Evolutionary conservation across 2,797 vertebrate genomes (phyloP).

Genomic region (Fistularia commersonii): DNA sequence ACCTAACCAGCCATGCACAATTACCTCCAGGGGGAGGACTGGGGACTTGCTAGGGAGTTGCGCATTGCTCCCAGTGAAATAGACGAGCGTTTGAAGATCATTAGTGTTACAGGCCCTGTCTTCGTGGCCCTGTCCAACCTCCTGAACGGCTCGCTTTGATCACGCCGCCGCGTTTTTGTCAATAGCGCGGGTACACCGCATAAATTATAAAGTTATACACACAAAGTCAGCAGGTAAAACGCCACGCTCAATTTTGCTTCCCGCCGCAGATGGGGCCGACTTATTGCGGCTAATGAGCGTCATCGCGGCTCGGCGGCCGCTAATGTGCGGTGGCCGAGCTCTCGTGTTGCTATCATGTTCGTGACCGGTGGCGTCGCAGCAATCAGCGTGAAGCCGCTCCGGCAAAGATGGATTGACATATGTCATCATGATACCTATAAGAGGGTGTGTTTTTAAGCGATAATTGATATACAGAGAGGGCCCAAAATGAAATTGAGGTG

Average conservation of each 20-base stretch:
- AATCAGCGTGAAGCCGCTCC: too few relatives aligned
- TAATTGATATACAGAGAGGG: too few relatives aligned
- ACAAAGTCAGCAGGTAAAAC: slow-evolving; percentile 78
- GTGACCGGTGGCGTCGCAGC: slow-evolving; percentile 23
- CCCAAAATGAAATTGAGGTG: too few relatives aligned
- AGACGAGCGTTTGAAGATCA: slow-evolving; percentile 79
- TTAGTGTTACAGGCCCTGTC: slow-evolving; percentile 80
- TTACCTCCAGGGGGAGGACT: slow-evolving; percentile 73
- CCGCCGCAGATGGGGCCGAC: slow-evolving; percentile 37
- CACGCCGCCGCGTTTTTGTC: slow-evolving; percentile 71
- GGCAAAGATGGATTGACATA: too few relatives aligned
- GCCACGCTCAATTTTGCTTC: slow-evolving; percentile 59
- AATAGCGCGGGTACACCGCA: slow-evolving; percentile 73
- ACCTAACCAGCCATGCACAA: slow-evolving; percentile 76
- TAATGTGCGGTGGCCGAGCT: slow-evolving; percentile 32
- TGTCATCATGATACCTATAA: too few relatives aligned
- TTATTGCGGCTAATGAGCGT: slow-evolving; percentile 66
- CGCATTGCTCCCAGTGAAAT: slow-evolving; percentile 73
- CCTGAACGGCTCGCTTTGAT: slow-evolving; percentile 78
- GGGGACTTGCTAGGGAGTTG: slow-evolving; percentile 72
- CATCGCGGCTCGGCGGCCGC: slow-evolving; percentile 43
- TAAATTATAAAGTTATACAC: slow-evolving; percentile 78
- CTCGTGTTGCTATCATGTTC: slow-evolving; percentile 34
- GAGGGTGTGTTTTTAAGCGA: too few relatives aligned
- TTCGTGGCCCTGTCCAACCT: slow-evolving; percentile 78